A percentile compares a stretch with the other conserved stretches of the same genome.
phyloP scores from a whole-genome alignment of 2,888 invertebrate genomes.

The Pseudococcus viburni region DNA sequence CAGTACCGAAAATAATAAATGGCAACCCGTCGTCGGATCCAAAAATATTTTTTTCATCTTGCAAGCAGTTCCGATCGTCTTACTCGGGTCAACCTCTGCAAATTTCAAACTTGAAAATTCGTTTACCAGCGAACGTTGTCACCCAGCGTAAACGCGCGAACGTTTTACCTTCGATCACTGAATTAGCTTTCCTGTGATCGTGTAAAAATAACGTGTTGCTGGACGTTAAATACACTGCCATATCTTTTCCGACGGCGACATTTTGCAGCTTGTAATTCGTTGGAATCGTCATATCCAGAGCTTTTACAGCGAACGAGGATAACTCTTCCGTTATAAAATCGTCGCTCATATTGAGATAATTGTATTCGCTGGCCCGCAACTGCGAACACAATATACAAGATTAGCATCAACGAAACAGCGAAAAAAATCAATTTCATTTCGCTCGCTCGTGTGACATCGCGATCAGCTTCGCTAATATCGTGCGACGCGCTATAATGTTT shows the following conservation, averaged over 20 bases:
- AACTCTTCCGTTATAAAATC: background rate
- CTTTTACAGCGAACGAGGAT: background rate
- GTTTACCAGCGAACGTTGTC: background rate
- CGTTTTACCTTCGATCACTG: background rate
- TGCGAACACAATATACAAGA: no score
- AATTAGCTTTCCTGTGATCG: background rate
- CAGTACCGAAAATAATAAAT: slow-evolving; percentile 65
- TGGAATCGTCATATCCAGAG: background rate
- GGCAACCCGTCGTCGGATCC: slow-evolving; percentile 66
- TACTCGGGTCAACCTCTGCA: slow-evolving; percentile 66
- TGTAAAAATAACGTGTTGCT: slow-evolving; percentile 21
- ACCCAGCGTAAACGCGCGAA: no score
- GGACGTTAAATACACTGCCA: background rate
- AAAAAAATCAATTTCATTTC: no score
- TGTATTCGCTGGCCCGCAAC: background rate
- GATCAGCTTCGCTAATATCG: no score
- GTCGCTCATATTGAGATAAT: background rate
- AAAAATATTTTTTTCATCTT: slow-evolving; percentile 67
- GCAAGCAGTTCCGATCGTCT: slow-evolving; percentile 56
- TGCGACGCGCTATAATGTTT: no score
- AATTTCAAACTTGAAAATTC: background rate
- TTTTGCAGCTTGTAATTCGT: background rate
- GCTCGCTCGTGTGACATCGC: no score
- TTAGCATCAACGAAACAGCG: no score
- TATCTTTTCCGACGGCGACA: slow-evolving; percentile 32